These are phyloP conservation scores for Trilocha varians DNA, from an alignment of 2,888 invertebrate species.

Conservation along the genomic window DNA sequence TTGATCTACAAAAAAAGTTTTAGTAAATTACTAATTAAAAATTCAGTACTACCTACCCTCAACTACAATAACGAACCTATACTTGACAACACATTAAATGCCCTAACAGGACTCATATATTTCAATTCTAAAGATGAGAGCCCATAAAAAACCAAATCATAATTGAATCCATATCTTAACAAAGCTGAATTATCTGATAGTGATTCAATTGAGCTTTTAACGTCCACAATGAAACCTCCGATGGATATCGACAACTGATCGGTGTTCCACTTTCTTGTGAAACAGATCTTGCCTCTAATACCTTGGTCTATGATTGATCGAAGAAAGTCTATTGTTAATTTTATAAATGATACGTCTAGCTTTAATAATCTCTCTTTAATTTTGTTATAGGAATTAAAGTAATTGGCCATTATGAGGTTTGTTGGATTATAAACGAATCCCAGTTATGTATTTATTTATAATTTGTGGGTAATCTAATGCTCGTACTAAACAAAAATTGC, in stretches of 20 bases:
- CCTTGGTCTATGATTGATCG: slow-evolving; percentile 20
- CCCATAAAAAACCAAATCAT: background rate
- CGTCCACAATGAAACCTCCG: slow-evolving; percentile 41
- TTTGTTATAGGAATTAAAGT: background rate
- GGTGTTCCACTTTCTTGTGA: slow-evolving; percentile 26
- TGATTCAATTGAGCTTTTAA: slow-evolving; percentile 48
- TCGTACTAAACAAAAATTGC: no score
- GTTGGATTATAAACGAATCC: no score
- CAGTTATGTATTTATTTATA: no score
- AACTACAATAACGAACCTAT: no score
- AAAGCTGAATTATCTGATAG: background rate
- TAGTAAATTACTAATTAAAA: no score
- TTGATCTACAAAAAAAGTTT: no score
- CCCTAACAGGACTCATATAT: no score
- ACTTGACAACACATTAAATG: no score
- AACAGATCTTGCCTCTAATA: slow-evolving; percentile 5
- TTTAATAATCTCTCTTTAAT: background rate
- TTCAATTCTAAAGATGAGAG: no score
- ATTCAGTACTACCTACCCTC: no score
- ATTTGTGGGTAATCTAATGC: no score
- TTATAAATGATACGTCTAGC: background rate
- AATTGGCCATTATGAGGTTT: no score
- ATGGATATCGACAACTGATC: slow-evolving; percentile 28
- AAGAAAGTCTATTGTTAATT: slow-evolving; percentile 16
- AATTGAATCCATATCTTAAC: background rate